These are phyloP conservation scores for Metallyticus violacea DNA, from an alignment of 2,888 invertebrate genomes.

Conservation along the genomic window DNA sequence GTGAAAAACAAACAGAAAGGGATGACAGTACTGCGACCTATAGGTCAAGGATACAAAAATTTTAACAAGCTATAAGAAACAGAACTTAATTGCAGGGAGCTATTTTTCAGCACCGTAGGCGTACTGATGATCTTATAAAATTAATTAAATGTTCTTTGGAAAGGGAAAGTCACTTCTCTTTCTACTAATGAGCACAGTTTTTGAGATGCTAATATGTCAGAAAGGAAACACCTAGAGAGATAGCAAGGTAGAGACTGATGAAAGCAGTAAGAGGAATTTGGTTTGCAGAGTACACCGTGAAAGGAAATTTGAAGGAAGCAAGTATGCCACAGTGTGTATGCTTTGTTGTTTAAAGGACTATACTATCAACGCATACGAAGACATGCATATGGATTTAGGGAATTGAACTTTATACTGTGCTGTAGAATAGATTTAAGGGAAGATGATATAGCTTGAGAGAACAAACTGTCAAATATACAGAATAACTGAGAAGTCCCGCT, in stretches of 20 bases:
- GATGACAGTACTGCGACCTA: too few relatives aligned
- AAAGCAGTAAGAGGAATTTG: neutral
- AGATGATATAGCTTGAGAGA: too few relatives aligned
- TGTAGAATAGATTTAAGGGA: neutral
- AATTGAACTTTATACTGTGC: neutral
- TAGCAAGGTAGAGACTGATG: too few relatives aligned
- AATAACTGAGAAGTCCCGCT: too few relatives aligned
- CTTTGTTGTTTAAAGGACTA: neutral
- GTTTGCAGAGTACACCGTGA: neutral
- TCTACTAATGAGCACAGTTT: too few relatives aligned
- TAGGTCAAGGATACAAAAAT: too few relatives aligned
- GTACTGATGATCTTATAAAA: too few relatives aligned
- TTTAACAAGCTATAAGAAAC: too few relatives aligned
- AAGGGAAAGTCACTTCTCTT: neutral
- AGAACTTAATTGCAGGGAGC: too few relatives aligned
- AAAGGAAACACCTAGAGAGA: neutral
- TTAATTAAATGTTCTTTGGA: neutral
- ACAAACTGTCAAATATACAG: too few relatives aligned
- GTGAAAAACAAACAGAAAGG: too few relatives aligned
- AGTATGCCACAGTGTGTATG: neutral
- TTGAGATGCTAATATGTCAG: neutral
- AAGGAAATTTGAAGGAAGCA: neutral
- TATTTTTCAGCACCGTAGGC: too few relatives aligned
- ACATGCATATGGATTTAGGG: neutral
- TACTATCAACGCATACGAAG: neutral